phyloP scores from a whole-genome alignment of 1,140 invertebrate genomes.

The Drosophila nigrodunni region DNA sequence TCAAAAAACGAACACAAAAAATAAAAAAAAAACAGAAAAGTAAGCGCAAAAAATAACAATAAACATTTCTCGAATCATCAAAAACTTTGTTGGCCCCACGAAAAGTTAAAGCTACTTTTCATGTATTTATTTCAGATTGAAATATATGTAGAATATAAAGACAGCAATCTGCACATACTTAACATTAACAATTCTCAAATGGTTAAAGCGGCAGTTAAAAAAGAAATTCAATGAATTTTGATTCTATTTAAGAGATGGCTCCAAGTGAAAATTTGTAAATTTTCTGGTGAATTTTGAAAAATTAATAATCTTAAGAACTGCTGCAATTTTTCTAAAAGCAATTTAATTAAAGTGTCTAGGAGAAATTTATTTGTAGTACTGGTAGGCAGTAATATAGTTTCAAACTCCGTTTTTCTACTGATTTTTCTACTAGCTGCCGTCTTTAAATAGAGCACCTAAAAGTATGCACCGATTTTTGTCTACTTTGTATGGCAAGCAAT shows the following conservation, averaged over 20 bases:
- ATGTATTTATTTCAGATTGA: background rate
- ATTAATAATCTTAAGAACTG: too few species aligned
- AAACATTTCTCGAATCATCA: slow-evolving; percentile 16
- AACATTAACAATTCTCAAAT: background rate
- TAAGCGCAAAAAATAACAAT: slow-evolving; percentile 12
- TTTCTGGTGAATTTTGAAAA: too few species aligned
- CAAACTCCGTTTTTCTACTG: too few species aligned
- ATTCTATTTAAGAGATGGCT: too few species aligned
- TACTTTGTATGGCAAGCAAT: too few species aligned
- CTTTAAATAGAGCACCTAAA: background rate
- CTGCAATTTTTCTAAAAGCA: too few species aligned
- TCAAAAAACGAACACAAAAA: slow-evolving; percentile 20
- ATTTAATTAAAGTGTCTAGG: too few species aligned
- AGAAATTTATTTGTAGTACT: too few species aligned
- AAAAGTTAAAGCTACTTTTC: slow-evolving; percentile 19
- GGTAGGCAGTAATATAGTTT: too few species aligned
- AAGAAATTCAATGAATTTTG: background rate
- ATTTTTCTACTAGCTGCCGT: background rate
- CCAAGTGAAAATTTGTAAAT: too few species aligned
- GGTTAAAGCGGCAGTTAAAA: background rate
- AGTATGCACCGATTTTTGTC: too few species aligned
- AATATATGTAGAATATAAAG: background rate
- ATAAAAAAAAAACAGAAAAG: slow-evolving; percentile 19
- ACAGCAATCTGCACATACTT: background rate
- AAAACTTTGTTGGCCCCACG: slow-evolving; percentile 19